A percentile compares a stretch with the other conserved stretches of the same genome.
Evolutionary conservation across 2,888 invertebrate species (phyloP).

Genomic region (Caenorhabditis imperialis): DNA sequence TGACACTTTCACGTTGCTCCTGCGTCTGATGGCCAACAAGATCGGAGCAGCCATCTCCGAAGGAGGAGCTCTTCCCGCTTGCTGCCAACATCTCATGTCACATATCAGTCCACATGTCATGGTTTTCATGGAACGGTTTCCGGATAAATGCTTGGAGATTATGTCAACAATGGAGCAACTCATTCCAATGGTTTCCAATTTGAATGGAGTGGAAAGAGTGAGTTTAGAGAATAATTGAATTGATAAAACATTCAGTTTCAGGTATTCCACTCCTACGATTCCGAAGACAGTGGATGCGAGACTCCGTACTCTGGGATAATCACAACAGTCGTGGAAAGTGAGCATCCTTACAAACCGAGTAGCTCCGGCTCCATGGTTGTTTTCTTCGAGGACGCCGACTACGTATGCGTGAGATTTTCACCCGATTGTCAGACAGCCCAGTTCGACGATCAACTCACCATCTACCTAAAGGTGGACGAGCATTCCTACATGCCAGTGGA

Average conservation of each 20-base stretch:
- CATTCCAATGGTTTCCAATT: conserved; percentile 68
- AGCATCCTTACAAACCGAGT: conserved; percentile 92
- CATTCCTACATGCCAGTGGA: conserved; percentile 78
- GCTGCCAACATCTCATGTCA: conserved; percentile 52
- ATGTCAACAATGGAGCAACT: conserved; percentile 74
- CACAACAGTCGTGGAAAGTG: conserved; percentile 84
- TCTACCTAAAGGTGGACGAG: conserved; percentile 78
- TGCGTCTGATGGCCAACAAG: conserved; percentile 68
- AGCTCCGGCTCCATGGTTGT: conserved; percentile 81
- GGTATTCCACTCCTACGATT: conserved; percentile 33
- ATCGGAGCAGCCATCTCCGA: conserved; percentile 61
- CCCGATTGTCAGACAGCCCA: conserved; percentile 81
- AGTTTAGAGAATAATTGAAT: conserved; percentile 5
- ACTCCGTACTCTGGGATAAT: conserved; percentile 35
- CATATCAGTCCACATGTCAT: conserved; percentile 67
- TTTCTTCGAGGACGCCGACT: conserved; percentile 90
- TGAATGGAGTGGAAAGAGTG: conserved; percentile 59
- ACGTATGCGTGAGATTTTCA: conserved; percentile 94
- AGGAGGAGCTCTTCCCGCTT: conserved; percentile 27
- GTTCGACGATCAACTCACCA: conserved; percentile 87
- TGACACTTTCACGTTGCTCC: conserved; percentile 58
- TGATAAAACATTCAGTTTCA: conserved; percentile 5
- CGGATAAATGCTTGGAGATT: conserved; percentile 67
- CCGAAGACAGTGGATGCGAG: conserved; percentile 41
- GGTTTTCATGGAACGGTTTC: conserved; percentile 72